A percentile compares a stretch with the other conserved stretches of the same genome.
Conservation (phyloP, 2,113 vertebrate genomes). For the Corvus cornix region DNA sequence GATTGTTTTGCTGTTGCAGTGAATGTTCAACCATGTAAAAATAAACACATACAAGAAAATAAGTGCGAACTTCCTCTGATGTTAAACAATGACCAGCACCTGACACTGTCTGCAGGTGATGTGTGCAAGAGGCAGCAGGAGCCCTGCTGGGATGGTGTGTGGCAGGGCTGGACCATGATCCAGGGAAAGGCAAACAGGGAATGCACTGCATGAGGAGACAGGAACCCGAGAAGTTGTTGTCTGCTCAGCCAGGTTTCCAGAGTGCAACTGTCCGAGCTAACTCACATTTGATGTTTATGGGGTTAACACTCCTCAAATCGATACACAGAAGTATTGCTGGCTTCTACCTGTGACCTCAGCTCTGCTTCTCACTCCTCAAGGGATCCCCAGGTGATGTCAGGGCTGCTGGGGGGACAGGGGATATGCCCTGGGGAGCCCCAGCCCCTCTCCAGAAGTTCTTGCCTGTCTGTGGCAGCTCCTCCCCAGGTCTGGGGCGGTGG, state of each 20-base stretch:
- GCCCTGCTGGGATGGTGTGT: fast-evolving
- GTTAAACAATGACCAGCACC: background rate
- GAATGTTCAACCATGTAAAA: background rate
- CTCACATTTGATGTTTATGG: background rate
- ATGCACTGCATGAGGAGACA: fast-evolving
- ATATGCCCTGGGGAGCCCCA: fast-evolving
- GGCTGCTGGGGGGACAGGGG: fast-evolving
- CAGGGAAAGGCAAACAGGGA: background rate
- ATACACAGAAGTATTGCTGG: fast-evolving
- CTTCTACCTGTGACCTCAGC: background rate
- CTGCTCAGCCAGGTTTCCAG: background rate
- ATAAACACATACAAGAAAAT: fast-evolving
- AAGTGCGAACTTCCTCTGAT: background rate
- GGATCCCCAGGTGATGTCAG: fast-evolving
- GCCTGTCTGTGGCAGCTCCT: too few species aligned
- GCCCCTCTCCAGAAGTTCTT: background rate
- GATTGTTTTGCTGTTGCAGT: background rate
- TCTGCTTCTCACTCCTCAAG: fast-evolving
- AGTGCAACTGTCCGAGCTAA: background rate
- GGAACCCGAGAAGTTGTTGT: fast-evolving
- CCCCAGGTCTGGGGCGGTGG: too few species aligned
- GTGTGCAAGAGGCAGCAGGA: background rate
- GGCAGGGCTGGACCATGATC: fast-evolving
- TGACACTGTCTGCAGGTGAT: fast-evolving
- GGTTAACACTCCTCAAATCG: fast-evolving